A percentile compares a stretch with the other conserved stretches of the same genome.
Conservation (phyloP, 2,113 vertebrate genomes). For the Apaloderma vittatum region DNA sequence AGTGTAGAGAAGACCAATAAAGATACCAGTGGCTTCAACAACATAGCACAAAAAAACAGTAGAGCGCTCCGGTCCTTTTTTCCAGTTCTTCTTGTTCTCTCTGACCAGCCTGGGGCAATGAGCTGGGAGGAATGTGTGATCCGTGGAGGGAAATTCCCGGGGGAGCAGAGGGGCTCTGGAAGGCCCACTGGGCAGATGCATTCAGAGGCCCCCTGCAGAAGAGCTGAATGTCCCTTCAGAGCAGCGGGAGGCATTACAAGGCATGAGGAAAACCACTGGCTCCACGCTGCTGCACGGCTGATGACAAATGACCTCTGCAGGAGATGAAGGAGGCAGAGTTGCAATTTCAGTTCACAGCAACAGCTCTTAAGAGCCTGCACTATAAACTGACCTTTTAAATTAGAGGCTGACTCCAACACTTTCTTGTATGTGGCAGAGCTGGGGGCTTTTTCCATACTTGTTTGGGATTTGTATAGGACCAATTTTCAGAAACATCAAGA, state of each 20-base stretch:
- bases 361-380: neutral
- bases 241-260: neutral
- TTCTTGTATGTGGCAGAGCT: neutral
- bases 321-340: neutral
- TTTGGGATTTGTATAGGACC: slow-evolving; percentile 39
- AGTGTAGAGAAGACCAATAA: slow-evolving; percentile 24
- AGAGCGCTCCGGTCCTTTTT: neutral
- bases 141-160: neutral
- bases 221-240: neutral
- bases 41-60: neutral
- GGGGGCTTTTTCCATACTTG: neutral
- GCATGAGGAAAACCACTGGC: neutral
- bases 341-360: slow-evolving; percentile 19
- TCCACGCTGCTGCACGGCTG: neutral
- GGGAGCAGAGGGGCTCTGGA: neutral
- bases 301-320: slow-evolving; percentile 34
- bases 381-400: neutral
- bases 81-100: neutral
- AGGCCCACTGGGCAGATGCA: accelerated
- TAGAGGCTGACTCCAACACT: neutral
- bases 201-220: neutral
- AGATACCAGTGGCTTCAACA: neutral
- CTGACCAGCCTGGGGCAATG: neutral
- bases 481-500: neutral
- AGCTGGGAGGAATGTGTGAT: neutral